phyloP scores from a whole-genome alignment of 2,113 vertebrate genomes.

The Erpornis zantholeuca region DNA sequence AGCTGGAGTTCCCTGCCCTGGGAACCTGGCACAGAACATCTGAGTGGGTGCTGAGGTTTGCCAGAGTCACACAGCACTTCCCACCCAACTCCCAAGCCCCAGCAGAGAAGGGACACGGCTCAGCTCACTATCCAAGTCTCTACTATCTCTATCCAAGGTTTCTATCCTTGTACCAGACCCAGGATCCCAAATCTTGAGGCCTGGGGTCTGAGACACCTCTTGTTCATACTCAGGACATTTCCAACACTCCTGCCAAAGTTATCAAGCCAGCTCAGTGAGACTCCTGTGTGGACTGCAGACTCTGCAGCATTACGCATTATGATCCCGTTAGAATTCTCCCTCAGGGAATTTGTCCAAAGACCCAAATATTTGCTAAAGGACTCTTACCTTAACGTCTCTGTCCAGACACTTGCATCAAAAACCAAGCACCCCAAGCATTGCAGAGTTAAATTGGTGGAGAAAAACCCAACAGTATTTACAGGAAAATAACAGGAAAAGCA shows the following conservation, averaged over 20 bases:
- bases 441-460: not conserved
- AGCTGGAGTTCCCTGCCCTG: not conserved
- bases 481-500: not conserved
- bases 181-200: not conserved
- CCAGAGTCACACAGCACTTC: not conserved
- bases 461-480: not conserved
- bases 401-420: not conserved
- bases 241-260: not conserved
- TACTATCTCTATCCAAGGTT: not conserved
- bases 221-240: not conserved
- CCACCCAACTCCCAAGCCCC: not conserved
- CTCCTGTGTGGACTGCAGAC: not conserved
- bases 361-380: not conserved
- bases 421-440: not conserved
- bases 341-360: not conserved
- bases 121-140: too few species aligned
- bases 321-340: not conserved
- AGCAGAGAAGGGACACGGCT: not conserved
- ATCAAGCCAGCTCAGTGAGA: not conserved
- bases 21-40: not conserved
- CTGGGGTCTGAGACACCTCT: not conserved
- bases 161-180: not conserved
- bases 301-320: not conserved
- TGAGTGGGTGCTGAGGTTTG: fast-evolving
- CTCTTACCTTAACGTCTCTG: not conserved